Base-by-base conservation (phyloP, 2,797 vertebrate species). In the Vipera ursinii region DNA sequence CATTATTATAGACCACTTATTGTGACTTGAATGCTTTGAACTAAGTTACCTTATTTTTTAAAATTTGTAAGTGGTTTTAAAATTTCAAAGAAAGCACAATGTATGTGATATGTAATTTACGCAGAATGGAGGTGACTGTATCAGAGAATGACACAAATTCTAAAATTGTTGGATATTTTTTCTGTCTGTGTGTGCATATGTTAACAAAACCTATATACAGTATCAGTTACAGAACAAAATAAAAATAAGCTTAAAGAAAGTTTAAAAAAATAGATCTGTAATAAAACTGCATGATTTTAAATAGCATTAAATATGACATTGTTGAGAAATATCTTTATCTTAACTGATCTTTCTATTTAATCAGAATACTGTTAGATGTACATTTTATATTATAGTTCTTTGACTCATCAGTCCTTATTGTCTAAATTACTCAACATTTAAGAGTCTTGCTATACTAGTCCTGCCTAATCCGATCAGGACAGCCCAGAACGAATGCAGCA, bases 121-220 rank as follows among this genome's bases (percentile, higher is more conserved):
- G 91, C 87, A 94, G 95, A 95, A 59, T 6, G 6, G 3, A 26
- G 93, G 92, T 94, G 93, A 89, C 88, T 12, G 32, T 93, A 44
- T 93, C 94, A 63, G 94, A 92, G 95, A 91, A 94, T 92, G 55
- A 88, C 93, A 57, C 94, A 93, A 92, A 51, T 92, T 91, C 28
- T 90, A 90, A 94, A 96, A 94, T 94, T 13, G 0, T 63, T 26
- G 82, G 32, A 28, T 55, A 78, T 61, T 95, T 91, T 95, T 94
- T 85, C 32, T 0, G 1, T 48, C 8, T 44, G 9, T 44, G 73
- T 78, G 92, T 92, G 85, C 44, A 65, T 94, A 91, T 94, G 87
- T 94, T 94, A 95, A 92, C 73, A 89, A 51, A 82, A 91, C 59
- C 3, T 85, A 3, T 60, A 56, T 32, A 32, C 32, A 32, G 32